phyloP scores from a whole-genome alignment of 2,888 invertebrate species.

The Timema podura region DNA sequence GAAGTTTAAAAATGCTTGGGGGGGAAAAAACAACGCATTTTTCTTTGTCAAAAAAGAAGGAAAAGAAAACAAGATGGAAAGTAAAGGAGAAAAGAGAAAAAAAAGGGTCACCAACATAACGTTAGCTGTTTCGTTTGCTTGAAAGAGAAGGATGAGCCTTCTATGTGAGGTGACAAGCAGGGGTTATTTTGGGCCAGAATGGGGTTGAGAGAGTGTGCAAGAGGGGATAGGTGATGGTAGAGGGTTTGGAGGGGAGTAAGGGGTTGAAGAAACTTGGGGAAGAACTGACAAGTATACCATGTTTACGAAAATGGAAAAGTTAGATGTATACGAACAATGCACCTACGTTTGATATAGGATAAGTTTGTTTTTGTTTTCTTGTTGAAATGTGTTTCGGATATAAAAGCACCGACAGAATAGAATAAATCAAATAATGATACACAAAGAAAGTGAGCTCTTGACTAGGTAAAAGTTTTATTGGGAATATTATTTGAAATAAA shows the following conservation, averaged over 20 bases:
- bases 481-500: no score
- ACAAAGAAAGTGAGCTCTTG: no score
- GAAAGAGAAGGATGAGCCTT: constrained; percentile 1
- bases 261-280: not conserved
- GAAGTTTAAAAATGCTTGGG: no score
- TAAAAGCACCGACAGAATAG: no score
- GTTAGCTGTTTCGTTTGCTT: not conserved
- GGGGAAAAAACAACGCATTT: not conserved
- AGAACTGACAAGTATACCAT: constrained; percentile 3
- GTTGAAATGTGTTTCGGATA: no score
- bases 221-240: not conserved
- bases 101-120: not conserved
- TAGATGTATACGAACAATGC: not conserved
- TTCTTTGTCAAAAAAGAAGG: constrained; percentile 4
- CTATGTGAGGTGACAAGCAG: not conserved
- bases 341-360: no score
- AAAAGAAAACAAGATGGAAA: constrained; percentile 6
- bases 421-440: no score
- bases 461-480: no score
- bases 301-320: not conserved
- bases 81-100: not conserved
- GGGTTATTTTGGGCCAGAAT: not conserved
- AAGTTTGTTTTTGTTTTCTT: no score
- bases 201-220: not conserved
- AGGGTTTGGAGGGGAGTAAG: not conserved